These are phyloP conservation scores for Psittacula derbiana DNA, from an alignment of 2,797 vertebrate genomes.

Conservation along the genomic window DNA sequence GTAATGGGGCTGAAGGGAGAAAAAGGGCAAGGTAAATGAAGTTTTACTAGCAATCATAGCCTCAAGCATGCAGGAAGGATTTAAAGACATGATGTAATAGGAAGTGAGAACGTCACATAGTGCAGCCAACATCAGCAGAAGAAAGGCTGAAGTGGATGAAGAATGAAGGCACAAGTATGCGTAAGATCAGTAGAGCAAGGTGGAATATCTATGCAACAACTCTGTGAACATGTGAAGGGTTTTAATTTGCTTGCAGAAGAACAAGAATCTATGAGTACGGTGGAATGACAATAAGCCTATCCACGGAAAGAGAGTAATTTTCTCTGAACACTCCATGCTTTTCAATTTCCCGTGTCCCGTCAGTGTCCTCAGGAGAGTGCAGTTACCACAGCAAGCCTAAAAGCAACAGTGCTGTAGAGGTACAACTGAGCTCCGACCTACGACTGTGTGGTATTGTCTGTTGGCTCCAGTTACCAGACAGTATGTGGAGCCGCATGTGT, in stretches of 20 bases:
- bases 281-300: neutral
- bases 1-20: neutral
- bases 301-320: neutral
- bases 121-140: neutral
- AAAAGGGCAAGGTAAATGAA: neutral
- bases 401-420: neutral
- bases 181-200: neutral
- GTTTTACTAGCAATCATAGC: neutral
- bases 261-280: fast-evolving
- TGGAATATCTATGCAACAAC: neutral
- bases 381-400: neutral
- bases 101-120: neutral
- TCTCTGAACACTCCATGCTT: neutral
- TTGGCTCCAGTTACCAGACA: neutral
- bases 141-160: neutral
- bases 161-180: neutral
- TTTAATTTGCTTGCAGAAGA: neutral
- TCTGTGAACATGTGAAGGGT: neutral
- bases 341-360: neutral
- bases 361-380: neutral
- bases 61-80: neutral
- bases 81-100: neutral
- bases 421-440: neutral
- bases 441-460: neutral
- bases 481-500: neutral